Evolutionary conservation across 2,888 invertebrate genomes (phyloP), one percentile per base, ranked within the genome.

Genomic region (Ophion ellenae): DNA sequence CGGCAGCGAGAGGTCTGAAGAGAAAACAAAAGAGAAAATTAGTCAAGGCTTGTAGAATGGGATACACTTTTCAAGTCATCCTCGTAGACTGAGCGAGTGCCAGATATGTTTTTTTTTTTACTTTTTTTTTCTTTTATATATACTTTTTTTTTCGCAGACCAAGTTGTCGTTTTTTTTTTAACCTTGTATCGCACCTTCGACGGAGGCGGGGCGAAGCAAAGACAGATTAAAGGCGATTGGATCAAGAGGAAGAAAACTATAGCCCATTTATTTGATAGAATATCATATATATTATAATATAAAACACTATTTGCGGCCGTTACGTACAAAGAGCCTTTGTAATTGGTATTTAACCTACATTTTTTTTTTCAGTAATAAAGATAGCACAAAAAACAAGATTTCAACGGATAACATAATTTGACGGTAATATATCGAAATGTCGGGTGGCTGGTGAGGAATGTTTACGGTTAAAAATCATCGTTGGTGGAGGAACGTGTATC

Each of bases 251-350:
- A 87, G 86, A 79, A 89, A 92, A 91, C 90, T 91, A 92, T 92
- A 93, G 91, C 90, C 90, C 91, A 90, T 92, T 93, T 93, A 93
- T 93, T 92, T 93, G 91, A 92, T 93, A 93, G 89, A 92, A 91
- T 92, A 92, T 90, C 90, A 91, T 91, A 90, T 91, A 91, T 91
- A 90, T 90, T 89, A 89, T 90, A 90, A 93, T 93, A 93, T 92
- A 92, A 93, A 92, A 93, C 90, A 91, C 90, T 92, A 91, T 93
- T 88, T 91, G 92, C 92, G 91, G 91, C 93, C 91, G 91, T 93
- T 93, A 92, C 93, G 93, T 93, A 93, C 93, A 94, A 94, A 93
- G 92, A 93, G 92, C 93, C 93, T 93, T 93, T 94, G 93, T 93
- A 94, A 93, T 90, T 93, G 91, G 91, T 93, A 93, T 94, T 93